phyloP scores from a whole-genome alignment of 1,140 invertebrate species.

The Macrotrachela quadricornifera region DNA sequence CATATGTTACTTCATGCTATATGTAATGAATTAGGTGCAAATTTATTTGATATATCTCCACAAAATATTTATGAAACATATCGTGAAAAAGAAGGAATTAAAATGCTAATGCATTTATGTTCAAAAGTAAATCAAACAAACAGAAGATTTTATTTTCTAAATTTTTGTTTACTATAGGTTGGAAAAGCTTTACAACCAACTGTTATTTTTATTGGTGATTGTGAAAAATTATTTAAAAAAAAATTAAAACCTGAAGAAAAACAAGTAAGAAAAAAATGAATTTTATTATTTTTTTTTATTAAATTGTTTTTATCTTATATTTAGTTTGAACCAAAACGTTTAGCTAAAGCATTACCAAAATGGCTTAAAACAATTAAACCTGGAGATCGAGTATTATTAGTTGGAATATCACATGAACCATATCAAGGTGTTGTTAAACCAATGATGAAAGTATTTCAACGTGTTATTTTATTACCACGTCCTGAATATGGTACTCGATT shows the following conservation, averaged over 20 bases:
- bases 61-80: slow-evolving; percentile 57
- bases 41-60: slow-evolving; percentile 68
- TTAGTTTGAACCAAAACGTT: slow-evolving; percentile 61
- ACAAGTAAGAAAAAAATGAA: slow-evolving; percentile 17
- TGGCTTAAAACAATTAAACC: slow-evolving; percentile 52
- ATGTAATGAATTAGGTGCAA: slow-evolving; percentile 65
- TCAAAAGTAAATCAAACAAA: slow-evolving; percentile 35
- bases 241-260: slow-evolving; percentile 38
- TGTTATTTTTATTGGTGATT: slow-evolving; percentile 69
- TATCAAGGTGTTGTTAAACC: slow-evolving; percentile 61
- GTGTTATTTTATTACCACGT: slow-evolving; percentile 60
- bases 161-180: slow-evolving; percentile 18
- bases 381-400: slow-evolving; percentile 56
- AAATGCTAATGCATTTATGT: slow-evolving; percentile 64
- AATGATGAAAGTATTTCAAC: slow-evolving; percentile 44
- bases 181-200: slow-evolving; percentile 44
- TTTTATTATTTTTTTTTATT: no score
- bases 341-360: slow-evolving; percentile 80
- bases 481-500: slow-evolving; percentile 63
- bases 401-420: slow-evolving; percentile 56
- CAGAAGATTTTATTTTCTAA: neutral
- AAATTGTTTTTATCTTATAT: neutral
- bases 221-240: slow-evolving; percentile 76
- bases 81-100: slow-evolving; percentile 72
- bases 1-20: slow-evolving; percentile 63